A percentile compares a stretch with the other conserved stretches of the same genome.
Evolutionary conservation across 2,113 vertebrate genomes (phyloP).

Genomic region (Uria lomvia): DNA sequence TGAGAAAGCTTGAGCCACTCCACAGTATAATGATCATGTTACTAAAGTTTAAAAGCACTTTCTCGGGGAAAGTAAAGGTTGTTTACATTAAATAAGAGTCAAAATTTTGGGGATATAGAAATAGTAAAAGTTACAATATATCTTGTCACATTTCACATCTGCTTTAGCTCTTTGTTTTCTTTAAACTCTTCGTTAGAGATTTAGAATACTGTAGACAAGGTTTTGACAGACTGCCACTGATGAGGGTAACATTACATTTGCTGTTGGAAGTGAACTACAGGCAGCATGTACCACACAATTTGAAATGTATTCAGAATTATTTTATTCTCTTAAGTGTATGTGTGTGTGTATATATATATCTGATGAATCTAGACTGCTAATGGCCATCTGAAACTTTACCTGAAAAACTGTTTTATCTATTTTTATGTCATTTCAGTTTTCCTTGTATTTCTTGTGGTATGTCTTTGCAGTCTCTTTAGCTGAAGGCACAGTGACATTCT

Average conservation of each 20-base stretch:
- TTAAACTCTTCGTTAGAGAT: background rate
- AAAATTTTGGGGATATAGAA: background rate
- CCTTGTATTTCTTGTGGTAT: slow-evolving; percentile 1
- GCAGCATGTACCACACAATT: slow-evolving; percentile 3
- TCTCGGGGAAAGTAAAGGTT: background rate
- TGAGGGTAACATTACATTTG: slow-evolving; percentile 10
- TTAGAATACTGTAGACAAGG: background rate
- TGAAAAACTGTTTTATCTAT: slow-evolving; percentile 32
- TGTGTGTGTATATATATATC: background rate
- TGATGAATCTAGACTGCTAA: slow-evolving; percentile 13
- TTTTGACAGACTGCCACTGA: slow-evolving; percentile 1
- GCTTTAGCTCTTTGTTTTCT: slow-evolving; percentile 23
- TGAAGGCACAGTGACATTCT: background rate
- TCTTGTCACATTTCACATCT: background rate
- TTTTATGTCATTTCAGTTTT: slow-evolving; percentile 24
- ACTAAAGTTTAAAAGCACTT: background rate
- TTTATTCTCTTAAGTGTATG: background rate
- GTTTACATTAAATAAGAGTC: background rate
- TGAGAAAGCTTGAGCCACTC: background rate
- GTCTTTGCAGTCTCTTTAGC: slow-evolving; percentile 10
- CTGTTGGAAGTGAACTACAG: slow-evolving; percentile 16
- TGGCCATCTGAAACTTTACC: slow-evolving; percentile 38
- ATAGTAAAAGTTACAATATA: background rate
- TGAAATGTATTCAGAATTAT: slow-evolving; percentile 36
- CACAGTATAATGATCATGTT: background rate